These are phyloP conservation scores for Sphecodes monilicornis DNA, from an alignment of 2,888 invertebrate genomes.

Conservation along the genomic window DNA sequence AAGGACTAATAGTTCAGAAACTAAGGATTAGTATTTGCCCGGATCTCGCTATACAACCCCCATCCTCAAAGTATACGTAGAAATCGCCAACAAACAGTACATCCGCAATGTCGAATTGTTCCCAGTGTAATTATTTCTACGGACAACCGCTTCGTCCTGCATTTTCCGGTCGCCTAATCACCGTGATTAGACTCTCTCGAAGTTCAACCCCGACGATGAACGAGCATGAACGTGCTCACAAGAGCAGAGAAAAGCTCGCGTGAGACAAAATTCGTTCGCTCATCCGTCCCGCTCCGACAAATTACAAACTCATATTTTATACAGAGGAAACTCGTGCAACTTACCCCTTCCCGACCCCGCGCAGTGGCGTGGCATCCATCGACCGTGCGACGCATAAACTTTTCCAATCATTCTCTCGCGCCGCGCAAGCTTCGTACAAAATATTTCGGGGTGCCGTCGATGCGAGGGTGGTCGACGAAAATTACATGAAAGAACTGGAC, in stretches of 20 bases:
- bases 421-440: not conserved
- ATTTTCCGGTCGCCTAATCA: conserved; percentile 4
- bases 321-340: conserved; percentile 25
- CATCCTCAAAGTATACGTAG: not conserved
- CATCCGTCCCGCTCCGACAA: conserved; percentile 4
- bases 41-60: not conserved
- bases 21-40: not conserved
- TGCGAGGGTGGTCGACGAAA: not conserved
- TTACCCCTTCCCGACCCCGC: not conserved
- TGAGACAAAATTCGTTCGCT: not conserved
- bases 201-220: not conserved
- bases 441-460: not conserved
- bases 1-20: not conserved
- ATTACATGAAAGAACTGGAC: not conserved
- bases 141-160: not conserved
- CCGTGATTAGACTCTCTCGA: not conserved
- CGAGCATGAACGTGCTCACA: not conserved
- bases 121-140: not conserved
- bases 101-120: not conserved
- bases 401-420: conserved; percentile 44
- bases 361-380: conserved; percentile 11
- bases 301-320: conserved; percentile 38
- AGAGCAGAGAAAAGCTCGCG: not conserved
- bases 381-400: conserved; percentile 31
- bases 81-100: not conserved